Conservation (phyloP, 2,113 vertebrate genomes). For the Cavia aperea region DNA sequence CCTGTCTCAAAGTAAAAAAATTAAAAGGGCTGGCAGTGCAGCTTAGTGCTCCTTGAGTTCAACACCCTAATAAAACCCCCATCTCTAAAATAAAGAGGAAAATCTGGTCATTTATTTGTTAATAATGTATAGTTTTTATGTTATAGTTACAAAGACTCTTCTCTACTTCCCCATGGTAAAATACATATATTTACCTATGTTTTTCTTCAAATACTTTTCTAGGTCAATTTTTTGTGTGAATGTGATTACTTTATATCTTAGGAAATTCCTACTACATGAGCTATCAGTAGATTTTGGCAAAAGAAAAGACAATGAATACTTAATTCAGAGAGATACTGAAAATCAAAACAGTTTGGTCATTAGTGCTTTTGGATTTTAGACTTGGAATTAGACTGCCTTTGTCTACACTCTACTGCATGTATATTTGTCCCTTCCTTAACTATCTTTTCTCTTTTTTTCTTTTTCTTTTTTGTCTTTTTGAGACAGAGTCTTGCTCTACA, state of each 20-base stretch:
- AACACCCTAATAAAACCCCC: not conserved
- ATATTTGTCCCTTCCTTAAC: constrained; percentile 26
- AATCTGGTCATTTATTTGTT: not conserved
- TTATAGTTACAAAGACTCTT: not conserved
- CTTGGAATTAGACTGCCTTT: not conserved
- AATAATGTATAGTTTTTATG: not conserved
- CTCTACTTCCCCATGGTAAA: not conserved
- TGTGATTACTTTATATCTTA: constrained; percentile 23
- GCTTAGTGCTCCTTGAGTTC: not conserved
- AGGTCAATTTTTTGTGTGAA: not conserved
- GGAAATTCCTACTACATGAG: constrained; percentile 18
- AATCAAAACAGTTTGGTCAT: not conserved
- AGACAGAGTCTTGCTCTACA: too few relatives aligned
- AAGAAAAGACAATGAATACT: not conserved
- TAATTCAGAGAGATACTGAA: constrained; percentile 17
- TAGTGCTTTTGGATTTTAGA: not conserved
- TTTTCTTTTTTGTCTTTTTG: too few relatives aligned
- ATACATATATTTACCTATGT: not conserved
- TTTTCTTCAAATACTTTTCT: not conserved
- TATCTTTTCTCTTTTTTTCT: not conserved
- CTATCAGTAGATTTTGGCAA: not conserved
- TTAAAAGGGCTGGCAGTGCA: not conserved
- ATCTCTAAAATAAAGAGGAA: not conserved
- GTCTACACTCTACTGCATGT: not conserved
- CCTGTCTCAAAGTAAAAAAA: not conserved